Conservation (phyloP, 2,113 vertebrate genomes). For the Scartelaos histophorus region DNA sequence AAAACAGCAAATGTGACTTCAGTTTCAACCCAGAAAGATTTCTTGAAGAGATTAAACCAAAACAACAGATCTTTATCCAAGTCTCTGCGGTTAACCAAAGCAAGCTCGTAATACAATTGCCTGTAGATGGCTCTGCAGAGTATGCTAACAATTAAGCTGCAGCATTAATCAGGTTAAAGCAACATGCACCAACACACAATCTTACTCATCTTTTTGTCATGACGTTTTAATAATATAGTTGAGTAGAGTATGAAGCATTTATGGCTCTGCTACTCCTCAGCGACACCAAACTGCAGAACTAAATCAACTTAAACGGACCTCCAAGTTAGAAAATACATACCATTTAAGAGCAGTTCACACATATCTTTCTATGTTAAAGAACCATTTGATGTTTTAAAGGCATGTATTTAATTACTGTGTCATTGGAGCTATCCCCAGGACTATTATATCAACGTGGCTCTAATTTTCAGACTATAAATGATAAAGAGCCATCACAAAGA, state of each 20-base stretch:
- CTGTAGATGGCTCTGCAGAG: background rate
- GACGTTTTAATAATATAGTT: constrained; percentile 14
- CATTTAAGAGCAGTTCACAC: constrained; percentile 22
- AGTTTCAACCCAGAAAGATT: constrained; percentile 32
- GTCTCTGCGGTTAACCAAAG: constrained; percentile 16
- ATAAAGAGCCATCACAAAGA: constrained; percentile 41
- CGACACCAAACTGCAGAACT: constrained; percentile 23
- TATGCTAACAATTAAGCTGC: constrained; percentile 10
- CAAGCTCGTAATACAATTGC: constrained; percentile 9
- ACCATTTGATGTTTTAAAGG: constrained; percentile 16
- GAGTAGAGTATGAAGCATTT: constrained; percentile 23
- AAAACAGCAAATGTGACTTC: constrained; percentile 37
- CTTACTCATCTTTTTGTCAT: constrained; percentile 3
- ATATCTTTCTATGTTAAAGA: constrained; percentile 25
- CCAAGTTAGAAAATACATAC: constrained; percentile 20
- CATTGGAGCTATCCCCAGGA: constrained; percentile 42
- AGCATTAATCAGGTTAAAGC: constrained; percentile 1
- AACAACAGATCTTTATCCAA: constrained; percentile 40
- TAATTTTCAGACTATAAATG: constrained; percentile 49
- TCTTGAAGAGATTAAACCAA: constrained; percentile 9
- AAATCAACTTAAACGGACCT: constrained; percentile 31
- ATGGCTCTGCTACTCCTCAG: constrained; percentile 8
- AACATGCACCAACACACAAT: constrained; percentile 8
- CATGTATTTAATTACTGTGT: constrained; percentile 53
- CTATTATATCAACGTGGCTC: constrained; percentile 41